Percentiles rank a stretch among this genome's conserved stretches.
phyloP scores from a whole-genome alignment of 2,113 vertebrate genomes.

The Acinonyx jubatus region DNA sequence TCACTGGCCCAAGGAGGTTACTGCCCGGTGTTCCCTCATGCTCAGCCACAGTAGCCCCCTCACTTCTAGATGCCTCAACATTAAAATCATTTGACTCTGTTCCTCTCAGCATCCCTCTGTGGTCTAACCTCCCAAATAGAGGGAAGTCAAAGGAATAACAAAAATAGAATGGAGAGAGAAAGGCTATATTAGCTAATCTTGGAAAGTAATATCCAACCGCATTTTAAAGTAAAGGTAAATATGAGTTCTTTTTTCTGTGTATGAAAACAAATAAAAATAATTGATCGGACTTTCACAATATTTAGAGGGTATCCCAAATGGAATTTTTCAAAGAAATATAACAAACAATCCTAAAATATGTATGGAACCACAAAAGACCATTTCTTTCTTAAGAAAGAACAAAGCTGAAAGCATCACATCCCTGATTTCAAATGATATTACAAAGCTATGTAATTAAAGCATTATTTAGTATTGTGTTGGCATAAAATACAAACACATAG shows the following conservation, averaged over 20 bases:
- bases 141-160: not conserved
- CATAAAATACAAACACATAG: not conserved
- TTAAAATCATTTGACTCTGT: not conserved
- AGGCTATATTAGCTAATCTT: not conserved
- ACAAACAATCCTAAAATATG: not conserved
- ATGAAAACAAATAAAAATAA: slow-evolving; percentile 26
- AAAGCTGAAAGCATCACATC: not conserved
- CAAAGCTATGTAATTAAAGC: not conserved
- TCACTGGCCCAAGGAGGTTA: not conserved
- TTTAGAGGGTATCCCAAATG: not conserved
- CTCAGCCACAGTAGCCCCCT: not conserved
- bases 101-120: not conserved
- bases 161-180: not conserved
- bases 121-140: not conserved
- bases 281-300: not conserved
- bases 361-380: not conserved
- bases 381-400: not conserved
- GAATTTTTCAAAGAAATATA: not conserved
- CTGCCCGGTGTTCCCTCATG: not conserved
- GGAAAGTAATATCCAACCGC: not conserved
- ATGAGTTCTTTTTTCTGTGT: not conserved
- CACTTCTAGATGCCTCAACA: not conserved
- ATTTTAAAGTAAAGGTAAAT: slow-evolving; percentile 4
- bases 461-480: not conserved
- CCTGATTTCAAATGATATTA: not conserved